A percentile compares a stretch with the other conserved stretches of the same genome.
These are phyloP conservation scores for Chiloscyllium punctatum DNA, from an alignment of 2,797 vertebrate species.

Conservation along the genomic window DNA sequence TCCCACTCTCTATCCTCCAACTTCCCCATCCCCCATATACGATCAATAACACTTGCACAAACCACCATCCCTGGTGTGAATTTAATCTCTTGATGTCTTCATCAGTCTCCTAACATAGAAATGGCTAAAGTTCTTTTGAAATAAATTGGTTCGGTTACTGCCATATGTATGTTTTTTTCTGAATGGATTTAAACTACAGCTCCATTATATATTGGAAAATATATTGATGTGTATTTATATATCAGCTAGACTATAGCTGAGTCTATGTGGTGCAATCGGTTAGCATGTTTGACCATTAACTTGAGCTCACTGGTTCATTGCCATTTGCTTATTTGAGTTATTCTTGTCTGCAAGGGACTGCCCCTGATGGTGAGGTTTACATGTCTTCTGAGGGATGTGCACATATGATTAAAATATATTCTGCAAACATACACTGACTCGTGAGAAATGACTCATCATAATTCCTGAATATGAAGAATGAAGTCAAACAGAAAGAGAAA, in stretches of 20 bases:
- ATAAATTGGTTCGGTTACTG: neutral
- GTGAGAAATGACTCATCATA: slow-evolving; percentile 41
- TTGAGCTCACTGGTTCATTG: too few species aligned
- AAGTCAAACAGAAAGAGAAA: neutral
- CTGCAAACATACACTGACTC: neutral
- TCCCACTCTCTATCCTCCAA: neutral
- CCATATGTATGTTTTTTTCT: neutral
- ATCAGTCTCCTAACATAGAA: neutral
- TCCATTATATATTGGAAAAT: neutral
- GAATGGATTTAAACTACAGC: neutral
- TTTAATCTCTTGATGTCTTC: neutral
- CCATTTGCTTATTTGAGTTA: too few species aligned
- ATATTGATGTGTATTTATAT: neutral
- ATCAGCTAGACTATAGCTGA: neutral
- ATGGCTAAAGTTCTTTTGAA: neutral
- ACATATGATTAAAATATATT: neutral
- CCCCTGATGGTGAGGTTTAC: too few species aligned
- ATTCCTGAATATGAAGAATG: neutral
- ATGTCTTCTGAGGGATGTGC: neutral
- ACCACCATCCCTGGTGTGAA: neutral
- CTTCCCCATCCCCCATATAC: neutral
- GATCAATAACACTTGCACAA: neutral
- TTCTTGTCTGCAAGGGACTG: too few species aligned
- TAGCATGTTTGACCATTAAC: too few species aligned
- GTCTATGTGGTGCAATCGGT: too few species aligned